phyloP scores from a whole-genome alignment of 2,797 vertebrate species.

The Corythornis leucogaster region DNA sequence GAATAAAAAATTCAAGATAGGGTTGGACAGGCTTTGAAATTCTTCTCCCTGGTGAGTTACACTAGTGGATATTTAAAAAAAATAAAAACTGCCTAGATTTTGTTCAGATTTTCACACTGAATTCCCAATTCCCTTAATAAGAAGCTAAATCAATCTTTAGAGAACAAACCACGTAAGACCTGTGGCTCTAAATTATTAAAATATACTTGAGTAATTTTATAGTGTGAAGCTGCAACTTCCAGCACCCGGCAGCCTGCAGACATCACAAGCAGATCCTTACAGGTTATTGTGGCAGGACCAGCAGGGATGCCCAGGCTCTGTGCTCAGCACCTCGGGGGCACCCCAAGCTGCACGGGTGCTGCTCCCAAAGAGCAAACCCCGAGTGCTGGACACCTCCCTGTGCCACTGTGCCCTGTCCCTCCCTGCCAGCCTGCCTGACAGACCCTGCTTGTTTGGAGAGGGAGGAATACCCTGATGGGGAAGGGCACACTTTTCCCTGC shows the following conservation, averaged over 20 bases:
- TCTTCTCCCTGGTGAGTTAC: conserved; percentile 26
- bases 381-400: rapidly evolving
- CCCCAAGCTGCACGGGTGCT: neutral
- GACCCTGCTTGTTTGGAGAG: neutral
- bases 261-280: neutral
- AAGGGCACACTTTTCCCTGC: neutral
- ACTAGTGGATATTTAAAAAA: conserved; percentile 14
- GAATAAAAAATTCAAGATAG: conserved; percentile 26
- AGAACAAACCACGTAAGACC: conserved; percentile 51
- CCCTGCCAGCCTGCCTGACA: neutral
- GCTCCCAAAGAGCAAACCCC: neutral
- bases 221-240: neutral
- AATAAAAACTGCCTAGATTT: neutral
- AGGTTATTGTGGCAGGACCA: rapidly evolving
- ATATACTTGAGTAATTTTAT: conserved; percentile 16
- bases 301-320: neutral
- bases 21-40: conserved; percentile 51
- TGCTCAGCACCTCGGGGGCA: neutral
- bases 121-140: conserved; percentile 66
- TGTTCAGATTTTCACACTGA: conserved; percentile 38
- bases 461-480: neutral
- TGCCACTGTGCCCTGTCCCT: rapidly evolving
- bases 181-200: conserved; percentile 61
- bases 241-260: neutral
- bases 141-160: conserved; percentile 65